These are phyloP conservation scores for Microctonus brassicae DNA, from an alignment of 2,888 invertebrate species.

Conservation along the genomic window DNA sequence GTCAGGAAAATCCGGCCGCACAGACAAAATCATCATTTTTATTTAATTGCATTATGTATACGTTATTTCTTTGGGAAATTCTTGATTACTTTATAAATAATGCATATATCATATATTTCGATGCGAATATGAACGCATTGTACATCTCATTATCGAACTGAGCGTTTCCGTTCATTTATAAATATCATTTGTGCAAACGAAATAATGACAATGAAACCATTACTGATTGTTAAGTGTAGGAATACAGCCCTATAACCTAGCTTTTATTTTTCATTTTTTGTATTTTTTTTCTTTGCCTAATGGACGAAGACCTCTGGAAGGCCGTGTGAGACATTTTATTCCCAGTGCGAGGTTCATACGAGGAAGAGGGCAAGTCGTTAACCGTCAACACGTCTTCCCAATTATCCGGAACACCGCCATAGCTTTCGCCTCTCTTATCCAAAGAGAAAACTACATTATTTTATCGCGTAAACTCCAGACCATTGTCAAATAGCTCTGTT, in stretches of 20 bases:
- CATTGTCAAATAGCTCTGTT: constrained; percentile 8
- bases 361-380: constrained; percentile 24
- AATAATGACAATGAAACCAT: neutral
- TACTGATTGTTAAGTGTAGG: too few relatives aligned
- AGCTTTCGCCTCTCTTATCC: neutral
- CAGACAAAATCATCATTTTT: too few relatives aligned
- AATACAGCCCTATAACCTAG: too few relatives aligned
- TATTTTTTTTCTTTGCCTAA: neutral
- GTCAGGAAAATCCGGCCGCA: too few relatives aligned
- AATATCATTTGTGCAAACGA: neutral
- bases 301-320: neutral
- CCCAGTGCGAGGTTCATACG: constrained; percentile 12
- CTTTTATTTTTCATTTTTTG: neutral
- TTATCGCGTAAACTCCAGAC: constrained; percentile 14
- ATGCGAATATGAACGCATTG: too few relatives aligned
- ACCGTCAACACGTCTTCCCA: constrained; percentile 31
- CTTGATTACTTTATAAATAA: too few relatives aligned
- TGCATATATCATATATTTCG: too few relatives aligned
- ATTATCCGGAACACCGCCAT: constrained; percentile 22
- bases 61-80: too few relatives aligned
- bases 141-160: too few relatives aligned
- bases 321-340: constrained; percentile 1
- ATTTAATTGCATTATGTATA: too few relatives aligned
- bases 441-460: constrained; percentile 26
- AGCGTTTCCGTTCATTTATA: too few relatives aligned